Evolutionary conservation across 2,888 invertebrate genomes (phyloP).

Genomic region (Cephus nigrinus): DNA sequence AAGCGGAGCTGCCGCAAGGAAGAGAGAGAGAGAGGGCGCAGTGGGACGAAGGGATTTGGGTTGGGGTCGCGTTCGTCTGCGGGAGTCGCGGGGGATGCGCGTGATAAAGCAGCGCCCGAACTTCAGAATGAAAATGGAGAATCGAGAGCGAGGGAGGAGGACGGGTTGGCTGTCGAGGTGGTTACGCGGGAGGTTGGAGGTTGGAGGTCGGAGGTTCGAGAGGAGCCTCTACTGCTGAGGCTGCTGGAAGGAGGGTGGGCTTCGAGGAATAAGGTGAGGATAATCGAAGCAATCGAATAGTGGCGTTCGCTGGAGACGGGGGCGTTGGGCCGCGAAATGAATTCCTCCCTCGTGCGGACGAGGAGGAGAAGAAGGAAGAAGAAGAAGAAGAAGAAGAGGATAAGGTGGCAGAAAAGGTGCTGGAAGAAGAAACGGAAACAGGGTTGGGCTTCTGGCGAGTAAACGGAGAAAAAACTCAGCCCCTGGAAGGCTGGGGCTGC

Average conservation of each 20-base stretch:
- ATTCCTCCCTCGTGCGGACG: slow-evolving; percentile 51
- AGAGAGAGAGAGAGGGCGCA: slow-evolving; percentile 5
- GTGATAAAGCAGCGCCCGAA: slow-evolving; percentile 24
- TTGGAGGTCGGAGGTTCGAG: too few relatives aligned
- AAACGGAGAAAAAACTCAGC: slow-evolving; percentile 31
- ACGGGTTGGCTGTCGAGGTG: not conserved
- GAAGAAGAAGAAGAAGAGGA: slow-evolving; percentile 11
- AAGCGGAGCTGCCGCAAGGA: not conserved
- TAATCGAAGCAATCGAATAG: slow-evolving; percentile 63
- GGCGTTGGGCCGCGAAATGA: slow-evolving; percentile 65
- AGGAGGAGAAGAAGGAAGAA: slow-evolving; percentile 10
- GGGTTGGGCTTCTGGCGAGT: slow-evolving; percentile 18
- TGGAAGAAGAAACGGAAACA: slow-evolving; percentile 25
- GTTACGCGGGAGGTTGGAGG: not conserved
- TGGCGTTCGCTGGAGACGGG: slow-evolving; percentile 53
- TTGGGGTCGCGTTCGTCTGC: not conserved
- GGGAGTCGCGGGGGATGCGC: slow-evolving; percentile 19
- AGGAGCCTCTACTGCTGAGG: too few relatives aligned
- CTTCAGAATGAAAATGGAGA: slow-evolving; percentile 31
- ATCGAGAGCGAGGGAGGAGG: slow-evolving; percentile 18
- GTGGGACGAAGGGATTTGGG: too few relatives aligned
- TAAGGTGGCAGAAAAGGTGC: slow-evolving; percentile 24
- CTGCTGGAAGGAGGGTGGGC: not conserved
- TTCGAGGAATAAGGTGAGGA: slow-evolving; percentile 51
- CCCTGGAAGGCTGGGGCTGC: slow-evolving; percentile 42